phyloP scores from a whole-genome alignment of 2,113 vertebrate genomes.

The Heterocephalus glaber region DNA sequence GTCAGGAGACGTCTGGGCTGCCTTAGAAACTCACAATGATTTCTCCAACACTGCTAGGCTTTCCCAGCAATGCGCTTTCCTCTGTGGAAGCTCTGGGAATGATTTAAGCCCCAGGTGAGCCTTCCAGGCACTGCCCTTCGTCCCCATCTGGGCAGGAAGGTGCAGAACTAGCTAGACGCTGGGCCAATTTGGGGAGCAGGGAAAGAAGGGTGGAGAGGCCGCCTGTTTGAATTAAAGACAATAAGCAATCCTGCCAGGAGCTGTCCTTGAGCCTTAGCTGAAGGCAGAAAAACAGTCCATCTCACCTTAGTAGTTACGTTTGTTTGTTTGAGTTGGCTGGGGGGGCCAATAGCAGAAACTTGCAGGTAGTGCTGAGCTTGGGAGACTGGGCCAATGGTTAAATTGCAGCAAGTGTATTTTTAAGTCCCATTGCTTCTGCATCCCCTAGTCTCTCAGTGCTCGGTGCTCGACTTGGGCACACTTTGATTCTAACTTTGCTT shows the following conservation, averaged over 20 bases:
- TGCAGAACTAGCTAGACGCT: neutral
- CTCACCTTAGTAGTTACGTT: constrained; percentile 50
- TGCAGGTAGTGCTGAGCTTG: constrained; percentile 3
- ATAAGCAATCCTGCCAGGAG: constrained; percentile 8
- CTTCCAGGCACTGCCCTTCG: neutral
- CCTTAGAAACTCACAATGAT: neutral
- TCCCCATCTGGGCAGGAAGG: neutral
- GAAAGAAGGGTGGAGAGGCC: neutral
- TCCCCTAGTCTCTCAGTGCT: neutral
- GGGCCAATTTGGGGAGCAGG: neutral
- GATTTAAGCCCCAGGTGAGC: constrained; percentile 52
- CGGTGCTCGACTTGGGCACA: neutral
- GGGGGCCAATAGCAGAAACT: neutral
- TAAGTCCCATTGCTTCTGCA: constrained; percentile 50
- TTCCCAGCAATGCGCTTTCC: neutral
- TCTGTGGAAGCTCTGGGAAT: neutral
- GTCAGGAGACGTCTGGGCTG: neutral
- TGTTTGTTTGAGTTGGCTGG: constrained; percentile 11
- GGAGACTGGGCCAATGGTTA: constrained; percentile 41
- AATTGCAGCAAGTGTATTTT: constrained; percentile 7
- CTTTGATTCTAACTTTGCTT: constrained; percentile 90
- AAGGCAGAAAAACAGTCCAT: constrained; percentile 30
- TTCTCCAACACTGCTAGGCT: constrained; percentile 34
- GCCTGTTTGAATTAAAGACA: constrained; percentile 55
- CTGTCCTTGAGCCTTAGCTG: constrained; percentile 39